phyloP scores from a whole-genome alignment of 2,888 invertebrate species.

The Maniola hyperantus region DNA sequence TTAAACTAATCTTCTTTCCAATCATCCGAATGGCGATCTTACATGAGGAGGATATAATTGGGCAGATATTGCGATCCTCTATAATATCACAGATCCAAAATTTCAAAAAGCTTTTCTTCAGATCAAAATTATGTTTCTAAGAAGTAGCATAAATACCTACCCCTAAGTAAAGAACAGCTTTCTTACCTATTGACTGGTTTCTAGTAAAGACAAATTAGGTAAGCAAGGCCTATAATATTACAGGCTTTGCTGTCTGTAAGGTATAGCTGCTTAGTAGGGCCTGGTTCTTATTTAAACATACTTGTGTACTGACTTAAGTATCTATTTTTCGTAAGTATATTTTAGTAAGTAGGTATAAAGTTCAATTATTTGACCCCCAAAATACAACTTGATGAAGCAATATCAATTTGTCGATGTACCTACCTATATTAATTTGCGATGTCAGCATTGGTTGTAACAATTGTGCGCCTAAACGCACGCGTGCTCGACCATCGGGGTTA shows the following conservation, averaged over 20 bases:
- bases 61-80: conserved; percentile 51
- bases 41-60: conserved; percentile 64
- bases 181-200: too few species aligned
- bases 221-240: too few species aligned
- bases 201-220: too few species aligned
- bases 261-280: too few species aligned
- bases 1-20: conserved; percentile 65
- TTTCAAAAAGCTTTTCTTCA: not conserved
- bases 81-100: not conserved
- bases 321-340: too few species aligned
- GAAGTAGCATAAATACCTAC: too few species aligned
- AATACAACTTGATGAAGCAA: conserved; percentile 10
- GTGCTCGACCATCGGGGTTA: conserved; percentile 53
- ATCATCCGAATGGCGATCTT: conserved; percentile 55
- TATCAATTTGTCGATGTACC: conserved; percentile 43
- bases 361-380: not conserved
- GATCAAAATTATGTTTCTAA: too few species aligned
- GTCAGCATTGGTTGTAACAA: conserved; percentile 55
- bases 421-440: conserved; percentile 57
- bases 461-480: conserved; percentile 61
- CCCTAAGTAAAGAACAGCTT: too few species aligned
- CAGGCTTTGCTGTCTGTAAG: too few species aligned
- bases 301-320: too few species aligned
- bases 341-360: not conserved
- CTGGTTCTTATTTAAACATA: too few species aligned